Evolutionary conservation across 2,797 vertebrate species (phyloP).

Genomic region (Benthosema pterotum): DNA sequence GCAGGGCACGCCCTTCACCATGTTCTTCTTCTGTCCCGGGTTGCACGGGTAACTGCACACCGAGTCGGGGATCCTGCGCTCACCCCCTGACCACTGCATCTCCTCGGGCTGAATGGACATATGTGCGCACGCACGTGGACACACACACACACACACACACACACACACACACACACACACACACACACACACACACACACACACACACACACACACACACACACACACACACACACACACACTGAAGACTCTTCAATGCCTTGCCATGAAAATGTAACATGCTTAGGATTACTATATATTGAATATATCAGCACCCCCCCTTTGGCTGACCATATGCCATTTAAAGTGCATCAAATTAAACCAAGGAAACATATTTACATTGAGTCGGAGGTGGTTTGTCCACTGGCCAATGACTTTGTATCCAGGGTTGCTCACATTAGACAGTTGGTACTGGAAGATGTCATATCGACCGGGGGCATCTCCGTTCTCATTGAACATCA

Average conservation of each 20-base stretch:
- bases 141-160: conserved; percentile 27
- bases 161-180: not conserved
- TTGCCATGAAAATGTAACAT: not conserved
- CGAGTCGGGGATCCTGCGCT: conserved; percentile 77
- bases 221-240: not conserved
- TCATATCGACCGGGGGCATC: conserved; percentile 91
- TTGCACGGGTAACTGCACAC: conserved; percentile 91
- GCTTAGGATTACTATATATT: not conserved
- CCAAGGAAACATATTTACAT: conserved; percentile 72
- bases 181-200: conserved; percentile 9
- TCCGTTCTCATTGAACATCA: conserved; percentile 91
- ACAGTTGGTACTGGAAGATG: conserved; percentile 93
- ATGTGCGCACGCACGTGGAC: not conserved
- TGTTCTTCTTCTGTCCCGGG: conserved; percentile 89
- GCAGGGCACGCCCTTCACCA: conserved; percentile 95
- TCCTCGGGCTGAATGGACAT: conserved; percentile 74
- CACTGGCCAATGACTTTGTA: conserved; percentile 89
- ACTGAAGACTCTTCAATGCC: not conserved
- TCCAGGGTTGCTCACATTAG: conserved; percentile 81
- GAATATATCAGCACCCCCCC: too few relatives aligned
- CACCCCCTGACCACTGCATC: conserved; percentile 84
- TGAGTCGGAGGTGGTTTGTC: conserved; percentile 87
- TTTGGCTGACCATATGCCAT: not conserved
- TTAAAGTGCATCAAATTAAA: not conserved
- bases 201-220: not conserved